These are phyloP conservation scores for Cuculus canorus DNA, from an alignment of 2,797 vertebrate genomes.

Conservation along the genomic window DNA sequence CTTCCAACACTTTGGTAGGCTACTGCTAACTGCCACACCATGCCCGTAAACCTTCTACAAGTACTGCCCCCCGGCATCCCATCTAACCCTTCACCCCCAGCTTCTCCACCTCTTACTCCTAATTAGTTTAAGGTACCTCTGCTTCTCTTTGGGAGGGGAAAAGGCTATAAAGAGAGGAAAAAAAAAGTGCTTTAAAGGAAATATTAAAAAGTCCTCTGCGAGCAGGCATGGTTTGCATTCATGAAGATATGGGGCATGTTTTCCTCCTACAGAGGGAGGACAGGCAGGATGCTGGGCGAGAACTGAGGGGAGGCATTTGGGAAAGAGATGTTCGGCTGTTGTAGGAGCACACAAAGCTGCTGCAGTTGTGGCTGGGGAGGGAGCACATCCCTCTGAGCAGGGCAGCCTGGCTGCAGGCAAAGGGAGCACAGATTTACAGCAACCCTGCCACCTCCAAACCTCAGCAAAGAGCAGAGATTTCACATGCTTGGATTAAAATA, in stretches of 20 bases:
- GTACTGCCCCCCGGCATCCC: background rate
- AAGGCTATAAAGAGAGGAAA: background rate
- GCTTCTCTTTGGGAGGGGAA: background rate
- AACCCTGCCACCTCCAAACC: background rate
- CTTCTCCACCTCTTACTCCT: background rate
- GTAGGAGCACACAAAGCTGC: background rate
- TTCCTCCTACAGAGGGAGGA: background rate
- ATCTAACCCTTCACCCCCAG: background rate
- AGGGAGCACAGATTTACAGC: background rate
- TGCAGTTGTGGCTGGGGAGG: background rate
- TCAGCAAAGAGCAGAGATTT: background rate
- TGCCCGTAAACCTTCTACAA: background rate
- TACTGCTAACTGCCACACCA: background rate
- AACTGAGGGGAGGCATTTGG: background rate
- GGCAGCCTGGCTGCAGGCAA: background rate
- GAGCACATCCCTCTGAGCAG: background rate
- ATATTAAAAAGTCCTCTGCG: background rate
- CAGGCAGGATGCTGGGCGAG: background rate
- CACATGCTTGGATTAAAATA: background rate
- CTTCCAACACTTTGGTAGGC: background rate
- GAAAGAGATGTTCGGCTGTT: background rate
- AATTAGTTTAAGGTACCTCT: slow-evolving; percentile 7
- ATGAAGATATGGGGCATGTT: rapidly evolving
- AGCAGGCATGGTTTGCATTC: background rate
- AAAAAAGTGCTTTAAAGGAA: slow-evolving; percentile 2